phyloP scores from a whole-genome alignment of 1,140 invertebrate species.

The Trypoxylus dichotomus region DNA sequence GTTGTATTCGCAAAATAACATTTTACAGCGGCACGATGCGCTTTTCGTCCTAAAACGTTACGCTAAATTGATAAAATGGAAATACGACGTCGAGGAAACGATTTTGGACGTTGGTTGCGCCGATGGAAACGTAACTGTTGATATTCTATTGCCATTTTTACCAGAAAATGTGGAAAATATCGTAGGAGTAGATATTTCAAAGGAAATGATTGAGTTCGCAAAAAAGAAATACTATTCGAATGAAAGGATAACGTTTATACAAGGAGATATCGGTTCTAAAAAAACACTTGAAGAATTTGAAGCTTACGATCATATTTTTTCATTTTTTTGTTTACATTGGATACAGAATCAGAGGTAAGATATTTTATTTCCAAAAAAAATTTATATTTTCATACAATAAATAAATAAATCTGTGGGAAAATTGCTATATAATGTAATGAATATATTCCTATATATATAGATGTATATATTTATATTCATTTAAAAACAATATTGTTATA shows the following conservation, averaged over 20 bases:
- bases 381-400: no score
- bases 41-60: conserved; percentile 68
- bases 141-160: conserved; percentile 68
- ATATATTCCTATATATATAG: no score
- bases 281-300: conserved; percentile 56
- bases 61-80: conserved; percentile 61
- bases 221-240: conserved; percentile 57
- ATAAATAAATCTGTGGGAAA: no score
- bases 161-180: conserved; percentile 57
- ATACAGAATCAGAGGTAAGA: conserved; percentile 71
- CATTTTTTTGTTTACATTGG: conserved; percentile 84
- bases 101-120: conserved; percentile 81
- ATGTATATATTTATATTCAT: no score
- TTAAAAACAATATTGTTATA: no score
- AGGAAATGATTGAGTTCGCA: conserved; percentile 71
- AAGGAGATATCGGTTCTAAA: conserved; percentile 65
- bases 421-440: no score
- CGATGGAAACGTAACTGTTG: conserved; percentile 71
- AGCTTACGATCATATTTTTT: conserved; percentile 73
- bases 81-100: conserved; percentile 55
- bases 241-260: conserved; percentile 59
- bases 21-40: conserved; percentile 69
- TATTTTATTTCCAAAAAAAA: neutral
- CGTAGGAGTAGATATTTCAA: conserved; percentile 69
- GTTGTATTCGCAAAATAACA: conserved; percentile 65